A percentile compares a stretch with the other conserved stretches of the same genome.
Conservation (phyloP, 1,140 invertebrate genomes). For the Antheraea mylitta region DNA sequence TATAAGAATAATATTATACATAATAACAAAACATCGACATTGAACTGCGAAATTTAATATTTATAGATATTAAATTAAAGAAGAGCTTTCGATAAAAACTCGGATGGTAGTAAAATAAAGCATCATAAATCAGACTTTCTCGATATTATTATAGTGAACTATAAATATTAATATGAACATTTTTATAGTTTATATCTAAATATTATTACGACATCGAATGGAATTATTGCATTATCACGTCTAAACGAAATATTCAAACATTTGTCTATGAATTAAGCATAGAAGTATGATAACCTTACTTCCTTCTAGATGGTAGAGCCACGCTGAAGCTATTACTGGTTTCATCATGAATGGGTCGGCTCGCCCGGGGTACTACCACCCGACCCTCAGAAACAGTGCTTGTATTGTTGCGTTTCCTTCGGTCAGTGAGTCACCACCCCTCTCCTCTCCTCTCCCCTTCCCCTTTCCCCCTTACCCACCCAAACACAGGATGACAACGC, state of each 20-base stretch:
- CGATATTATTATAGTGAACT: conserved; percentile 8
- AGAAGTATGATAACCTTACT: neutral
- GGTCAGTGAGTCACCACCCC: too few relatives aligned
- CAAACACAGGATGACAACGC: too few relatives aligned
- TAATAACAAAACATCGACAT: neutral
- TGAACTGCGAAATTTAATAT: neutral
- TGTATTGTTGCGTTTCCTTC: too few relatives aligned
- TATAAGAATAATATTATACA: neutral
- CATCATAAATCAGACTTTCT: conserved; percentile 15
- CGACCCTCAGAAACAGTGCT: too few relatives aligned
- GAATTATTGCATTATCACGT: conserved; percentile 15
- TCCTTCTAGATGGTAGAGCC: too few relatives aligned
- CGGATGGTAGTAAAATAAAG: conserved; percentile 9
- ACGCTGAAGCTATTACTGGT: too few relatives aligned
- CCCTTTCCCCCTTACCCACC: too few relatives aligned
- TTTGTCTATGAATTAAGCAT: neutral
- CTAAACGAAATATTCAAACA: conserved; percentile 4
- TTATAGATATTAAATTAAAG: neutral
- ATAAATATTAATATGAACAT: conserved; percentile 22
- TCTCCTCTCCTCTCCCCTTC: too few relatives aligned
- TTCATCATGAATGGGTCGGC: too few relatives aligned
- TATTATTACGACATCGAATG: conserved; percentile 23
- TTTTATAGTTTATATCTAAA: conserved; percentile 25
- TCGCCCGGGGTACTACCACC: too few relatives aligned
- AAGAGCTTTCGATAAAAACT: neutral